These are phyloP conservation scores for Chlorospingus semifuscus DNA, from an alignment of 2,797 vertebrate genomes.

Conservation along the genomic window DNA sequence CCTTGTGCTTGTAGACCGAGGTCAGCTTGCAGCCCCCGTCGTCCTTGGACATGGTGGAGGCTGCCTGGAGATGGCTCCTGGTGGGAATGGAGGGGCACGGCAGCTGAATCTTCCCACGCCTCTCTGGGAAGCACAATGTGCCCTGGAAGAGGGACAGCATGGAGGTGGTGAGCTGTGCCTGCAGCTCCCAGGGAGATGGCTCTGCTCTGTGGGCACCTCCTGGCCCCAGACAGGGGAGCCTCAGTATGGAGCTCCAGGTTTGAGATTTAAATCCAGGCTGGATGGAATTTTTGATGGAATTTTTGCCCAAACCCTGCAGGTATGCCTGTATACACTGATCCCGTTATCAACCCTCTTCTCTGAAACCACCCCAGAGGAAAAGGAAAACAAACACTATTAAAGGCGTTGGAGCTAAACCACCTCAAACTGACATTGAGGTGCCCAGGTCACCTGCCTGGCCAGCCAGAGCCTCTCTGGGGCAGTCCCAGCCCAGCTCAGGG, in stretches of 20 bases:
- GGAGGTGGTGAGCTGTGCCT: background rate
- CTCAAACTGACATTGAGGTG: background rate
- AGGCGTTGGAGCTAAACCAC: background rate
- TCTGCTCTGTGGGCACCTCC: background rate
- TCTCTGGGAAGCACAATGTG: background rate
- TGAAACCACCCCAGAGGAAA: background rate
- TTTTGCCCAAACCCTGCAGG: background rate
- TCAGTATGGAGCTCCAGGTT: background rate
- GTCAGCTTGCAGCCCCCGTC: slow-evolving; percentile 83
- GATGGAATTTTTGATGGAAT: background rate
- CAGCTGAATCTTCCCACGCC: background rate
- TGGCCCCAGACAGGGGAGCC: background rate
- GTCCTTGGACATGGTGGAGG: slow-evolving; percentile 88
- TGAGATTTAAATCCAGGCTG: background rate
- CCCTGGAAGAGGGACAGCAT: slow-evolving; percentile 36
- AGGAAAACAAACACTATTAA: background rate
- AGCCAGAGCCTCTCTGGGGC: background rate
- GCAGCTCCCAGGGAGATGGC: background rate
- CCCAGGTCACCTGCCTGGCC: background rate
- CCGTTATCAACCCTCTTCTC: background rate
- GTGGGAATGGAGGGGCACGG: background rate
- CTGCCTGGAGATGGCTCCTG: background rate
- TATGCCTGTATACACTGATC: background rate
- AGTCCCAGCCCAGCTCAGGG: background rate
- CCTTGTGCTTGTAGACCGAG: slow-evolving; percentile 86